These are phyloP conservation scores for Paralvinella palmiformis DNA, from an alignment of 1,140 invertebrate species.

Conservation along the genomic window DNA sequence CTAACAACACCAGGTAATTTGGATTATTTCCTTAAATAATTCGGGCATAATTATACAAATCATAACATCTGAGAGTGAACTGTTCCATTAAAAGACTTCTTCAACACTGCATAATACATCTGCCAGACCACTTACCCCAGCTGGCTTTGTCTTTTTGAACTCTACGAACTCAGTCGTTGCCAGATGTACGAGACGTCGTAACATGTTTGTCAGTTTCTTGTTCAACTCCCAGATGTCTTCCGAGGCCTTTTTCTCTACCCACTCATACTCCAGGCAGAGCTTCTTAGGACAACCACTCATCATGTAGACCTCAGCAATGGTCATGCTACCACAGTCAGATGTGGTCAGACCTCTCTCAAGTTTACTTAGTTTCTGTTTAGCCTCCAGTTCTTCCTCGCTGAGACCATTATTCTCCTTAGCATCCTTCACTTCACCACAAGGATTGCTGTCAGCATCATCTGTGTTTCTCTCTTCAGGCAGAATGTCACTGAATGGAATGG, in stretches of 20 bases:
- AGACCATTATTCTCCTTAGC: too few species aligned
- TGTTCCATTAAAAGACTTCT: too few species aligned
- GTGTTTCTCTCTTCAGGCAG: slow-evolving; percentile 13
- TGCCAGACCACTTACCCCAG: too few species aligned
- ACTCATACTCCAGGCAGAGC: slow-evolving; percentile 76
- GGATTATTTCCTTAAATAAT: too few species aligned
- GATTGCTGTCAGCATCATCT: slow-evolving; percentile 43
- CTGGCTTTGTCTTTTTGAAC: slow-evolving; percentile 23
- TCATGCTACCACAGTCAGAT: slow-evolving; percentile 65
- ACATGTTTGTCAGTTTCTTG: slow-evolving; percentile 30
- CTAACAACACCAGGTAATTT: too few species aligned
- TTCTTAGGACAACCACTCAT: slow-evolving; percentile 78
- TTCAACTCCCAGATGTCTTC: not conserved
- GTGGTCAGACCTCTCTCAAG: too few species aligned
- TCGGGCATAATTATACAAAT: too few species aligned
- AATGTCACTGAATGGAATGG: not conserved
- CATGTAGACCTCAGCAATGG: slow-evolving; percentile 82
- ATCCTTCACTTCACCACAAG: too few species aligned
- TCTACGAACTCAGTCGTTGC: slow-evolving; percentile 39
- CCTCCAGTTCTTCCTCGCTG: too few species aligned
- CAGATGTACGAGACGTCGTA: slow-evolving; percentile 35
- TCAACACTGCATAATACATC: too few species aligned
- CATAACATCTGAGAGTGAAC: too few species aligned
- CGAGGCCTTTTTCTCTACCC: slow-evolving; percentile 46
- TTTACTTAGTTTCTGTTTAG: too few species aligned